Base-by-base conservation (phyloP, 2,113 vertebrate genomes). In the Coryphaenoides rupestris region DNA sequence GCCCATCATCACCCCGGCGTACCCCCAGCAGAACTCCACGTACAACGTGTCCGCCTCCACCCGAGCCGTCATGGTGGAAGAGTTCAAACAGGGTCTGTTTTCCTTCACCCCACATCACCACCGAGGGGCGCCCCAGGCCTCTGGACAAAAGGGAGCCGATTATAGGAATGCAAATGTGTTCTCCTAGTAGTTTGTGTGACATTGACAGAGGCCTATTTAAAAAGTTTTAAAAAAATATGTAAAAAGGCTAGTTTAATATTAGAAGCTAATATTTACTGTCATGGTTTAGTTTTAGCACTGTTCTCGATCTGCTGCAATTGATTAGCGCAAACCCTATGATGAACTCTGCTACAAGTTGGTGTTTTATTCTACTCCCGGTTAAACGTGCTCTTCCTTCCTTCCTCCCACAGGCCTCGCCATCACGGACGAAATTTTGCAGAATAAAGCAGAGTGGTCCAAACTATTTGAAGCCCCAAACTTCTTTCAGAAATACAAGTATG, bases 401-500 rank as follows among this genome's bases (percentile, higher is more conserved):
- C 33, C 19, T 0, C 40, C 57, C 56, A 21, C 78, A 96, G 94
- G 93, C 89, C 90, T 92, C 87, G 89, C 90, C 84, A 93, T 97
- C 88, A 92, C 92, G 81, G 92, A 96, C 88, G 91, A 96, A 89
- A 92, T 96, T 89, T 89, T 94, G 88, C 90, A 93, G 90, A 92
- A 91, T 88, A 95, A 94, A 91, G 92, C 91, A 83, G 90, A 94
- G 76, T 97, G 94, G 95, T 91, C 92, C 87, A 94, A 95, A 93
- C 92, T 97, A 86, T 95, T 96, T 93, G 93, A 95, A 91, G 91
- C 90, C 84, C 91, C 92, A 86, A 93, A 95, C 92, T 94, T 98
- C 93, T 94, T 94, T 94, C 91, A 93, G 61, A 96, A 95, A 89
- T 95, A 96, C 93, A 93, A 94, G 95, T 98, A 97, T 93, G 95